phyloP scores from a whole-genome alignment of 2,113 vertebrate species.

The Oryzias melastigma region DNA sequence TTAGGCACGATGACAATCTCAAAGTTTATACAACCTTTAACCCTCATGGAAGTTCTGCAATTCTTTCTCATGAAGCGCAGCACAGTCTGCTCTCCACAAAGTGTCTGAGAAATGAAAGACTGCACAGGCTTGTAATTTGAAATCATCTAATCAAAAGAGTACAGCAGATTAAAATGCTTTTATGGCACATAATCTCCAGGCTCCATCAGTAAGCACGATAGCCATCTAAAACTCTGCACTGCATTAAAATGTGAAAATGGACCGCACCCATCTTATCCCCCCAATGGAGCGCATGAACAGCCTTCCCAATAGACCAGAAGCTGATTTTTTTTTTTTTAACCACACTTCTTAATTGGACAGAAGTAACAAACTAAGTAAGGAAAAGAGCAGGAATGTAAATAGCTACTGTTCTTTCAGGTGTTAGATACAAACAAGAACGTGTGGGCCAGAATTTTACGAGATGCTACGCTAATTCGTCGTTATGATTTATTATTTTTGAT shows the following conservation, averaged over 20 bases:
- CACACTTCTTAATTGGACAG: conserved; percentile 48
- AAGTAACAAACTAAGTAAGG: conserved; percentile 54
- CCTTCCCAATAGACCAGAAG: conserved; percentile 48
- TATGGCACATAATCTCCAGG: conserved; percentile 20
- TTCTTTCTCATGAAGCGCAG: not conserved
- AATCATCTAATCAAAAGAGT: conserved; percentile 63
- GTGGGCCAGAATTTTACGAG: conserved; percentile 63
- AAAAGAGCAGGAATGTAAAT: conserved; percentile 58
- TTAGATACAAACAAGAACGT: conserved; percentile 68
- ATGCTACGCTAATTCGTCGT: conserved; percentile 25
- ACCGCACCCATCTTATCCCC: conserved; percentile 39
- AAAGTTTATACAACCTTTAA: too few relatives aligned
- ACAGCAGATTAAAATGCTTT: conserved; percentile 4
- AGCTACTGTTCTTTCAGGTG: conserved; percentile 59
- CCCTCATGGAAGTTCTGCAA: too few relatives aligned
- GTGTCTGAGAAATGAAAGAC: too few relatives aligned
- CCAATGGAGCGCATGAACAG: conserved; percentile 36
- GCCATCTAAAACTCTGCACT: conserved; percentile 54
- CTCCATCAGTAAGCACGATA: conserved; percentile 46
- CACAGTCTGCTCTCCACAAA: not conserved
- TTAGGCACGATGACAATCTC: not conserved
- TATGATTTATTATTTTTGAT: not conserved
- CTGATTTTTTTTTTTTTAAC: conserved; percentile 37
- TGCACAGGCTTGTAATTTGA: not conserved
- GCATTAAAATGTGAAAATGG: conserved; percentile 36